phyloP scores from a whole-genome alignment of 2,888 invertebrate genomes.

The Plusia festucae region DNA sequence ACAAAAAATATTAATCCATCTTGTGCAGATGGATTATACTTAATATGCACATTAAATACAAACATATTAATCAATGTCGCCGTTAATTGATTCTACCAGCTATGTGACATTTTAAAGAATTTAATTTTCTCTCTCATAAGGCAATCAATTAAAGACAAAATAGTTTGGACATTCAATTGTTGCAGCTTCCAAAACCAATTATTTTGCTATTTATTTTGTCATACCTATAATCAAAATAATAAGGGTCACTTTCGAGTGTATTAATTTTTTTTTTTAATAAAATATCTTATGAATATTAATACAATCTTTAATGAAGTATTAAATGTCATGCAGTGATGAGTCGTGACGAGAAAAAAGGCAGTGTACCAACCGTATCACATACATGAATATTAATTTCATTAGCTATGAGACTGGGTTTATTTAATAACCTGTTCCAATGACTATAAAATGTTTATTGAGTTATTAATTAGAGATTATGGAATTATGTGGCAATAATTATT shows the following conservation, averaged over 20 bases:
- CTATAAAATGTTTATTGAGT: conserved; percentile 16
- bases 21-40: not conserved
- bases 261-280: not conserved
- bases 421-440: conserved; percentile 31
- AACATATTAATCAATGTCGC: conserved; percentile 45
- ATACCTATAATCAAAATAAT: conserved; percentile 11
- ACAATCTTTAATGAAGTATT: conserved; percentile 16
- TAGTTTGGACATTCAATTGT: conserved; percentile 59
- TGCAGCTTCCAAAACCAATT: conserved; percentile 18
- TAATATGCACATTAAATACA: conserved; percentile 24
- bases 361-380: conserved; percentile 43
- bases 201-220: not conserved
- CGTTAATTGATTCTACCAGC: conserved; percentile 40
- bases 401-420: conserved; percentile 26
- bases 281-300: conserved; percentile 18
- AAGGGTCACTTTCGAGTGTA: conserved; percentile 16
- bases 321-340: conserved; percentile 22
- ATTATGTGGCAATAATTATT: not conserved
- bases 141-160: conserved; percentile 57
- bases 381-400: conserved; percentile 58
- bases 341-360: conserved; percentile 53
- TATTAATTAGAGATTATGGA: not conserved
- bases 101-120: conserved; percentile 43
- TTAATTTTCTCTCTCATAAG: conserved; percentile 42
- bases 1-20: not conserved